These are phyloP conservation scores for Albula glossodonta DNA, from an alignment of 2,113 vertebrate genomes.

Conservation along the genomic window DNA sequence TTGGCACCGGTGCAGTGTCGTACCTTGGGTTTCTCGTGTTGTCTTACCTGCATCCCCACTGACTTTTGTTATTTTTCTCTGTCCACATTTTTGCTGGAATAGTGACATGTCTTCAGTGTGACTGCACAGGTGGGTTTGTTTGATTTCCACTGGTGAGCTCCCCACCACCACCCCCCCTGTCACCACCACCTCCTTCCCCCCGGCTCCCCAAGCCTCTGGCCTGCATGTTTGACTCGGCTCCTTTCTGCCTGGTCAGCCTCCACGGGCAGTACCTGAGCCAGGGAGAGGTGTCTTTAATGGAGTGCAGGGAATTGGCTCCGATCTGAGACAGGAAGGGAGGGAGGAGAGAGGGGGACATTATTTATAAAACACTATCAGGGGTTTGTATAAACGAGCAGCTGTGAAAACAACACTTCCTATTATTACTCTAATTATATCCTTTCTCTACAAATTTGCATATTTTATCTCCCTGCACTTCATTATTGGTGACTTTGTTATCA, in stretches of 20 bases:
- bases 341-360: slow-evolving; percentile 27
- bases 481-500: slow-evolving; percentile 58
- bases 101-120: background rate
- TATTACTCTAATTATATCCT: slow-evolving; percentile 69
- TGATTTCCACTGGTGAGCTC: slow-evolving; percentile 27
- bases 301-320: slow-evolving; percentile 37
- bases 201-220: slow-evolving; percentile 23
- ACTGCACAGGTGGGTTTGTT: background rate
- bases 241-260: background rate
- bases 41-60: background rate
- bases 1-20: background rate
- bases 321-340: background rate
- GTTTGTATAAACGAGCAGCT: slow-evolving; percentile 67
- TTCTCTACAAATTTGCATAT: slow-evolving; percentile 68
- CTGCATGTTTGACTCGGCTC: background rate
- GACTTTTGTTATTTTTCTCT: background rate
- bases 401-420: slow-evolving; percentile 71
- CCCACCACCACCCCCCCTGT: background rate
- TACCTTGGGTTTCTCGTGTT: background rate
- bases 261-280: slow-evolving; percentile 20
- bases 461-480: slow-evolving; percentile 66
- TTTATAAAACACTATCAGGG: slow-evolving; percentile 57
- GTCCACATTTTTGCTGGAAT: background rate
- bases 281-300: slow-evolving; percentile 46
- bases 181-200: no score